Evolutionary conservation across 2,113 vertebrate species (phyloP), one percentile per base, ranked within the genome.

Genomic region (Epinephelus moara): DNA sequence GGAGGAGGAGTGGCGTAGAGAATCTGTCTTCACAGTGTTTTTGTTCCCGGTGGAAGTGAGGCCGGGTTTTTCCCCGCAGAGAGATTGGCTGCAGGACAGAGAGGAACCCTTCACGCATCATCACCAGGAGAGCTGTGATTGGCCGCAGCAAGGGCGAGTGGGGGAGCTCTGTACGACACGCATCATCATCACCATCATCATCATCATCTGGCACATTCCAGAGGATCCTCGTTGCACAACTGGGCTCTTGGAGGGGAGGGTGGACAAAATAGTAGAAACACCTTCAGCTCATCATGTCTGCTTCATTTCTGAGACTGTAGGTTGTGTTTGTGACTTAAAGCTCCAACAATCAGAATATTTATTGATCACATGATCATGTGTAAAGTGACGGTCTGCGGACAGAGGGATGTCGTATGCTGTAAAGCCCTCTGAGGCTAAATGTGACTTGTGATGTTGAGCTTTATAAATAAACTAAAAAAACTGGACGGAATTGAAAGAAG

Each of bases 81-180:
- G 47, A 45, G 57, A 55, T 37, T 37, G 25, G 66, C 76, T 60
- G 76, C 56, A 56, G 68, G 57, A 30, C 33, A 18, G 12, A 67
- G 45, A 18, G 63, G 33, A 75, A 68, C 0, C 63, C 62, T 53
- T 61, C 55, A 75, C 9, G 33, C 71, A 75, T 77, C 80, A 64
- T 70, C 50, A 45, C 11, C 40, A 19, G 18, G 6, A 47, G 37
- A 37, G 66, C 66, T 49, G 37, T 37, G 73, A 82, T 76, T 77
- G 82, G 82, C 69, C 56, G 56, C 30, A 9, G 64, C 15, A 0
- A 21, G 6, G n/a, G 27, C 40, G 27, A 37, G 23, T 47, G 66
- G 56, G 71, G 66, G 73, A 63, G 50, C 27, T 68, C 45, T 17
- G 2, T 67, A 49, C 8, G 1, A 64, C 37, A n/a, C 40, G 13